Evolutionary conservation across 2,888 invertebrate species (phyloP).

Genomic region (Tetramorium bicarinatum): DNA sequence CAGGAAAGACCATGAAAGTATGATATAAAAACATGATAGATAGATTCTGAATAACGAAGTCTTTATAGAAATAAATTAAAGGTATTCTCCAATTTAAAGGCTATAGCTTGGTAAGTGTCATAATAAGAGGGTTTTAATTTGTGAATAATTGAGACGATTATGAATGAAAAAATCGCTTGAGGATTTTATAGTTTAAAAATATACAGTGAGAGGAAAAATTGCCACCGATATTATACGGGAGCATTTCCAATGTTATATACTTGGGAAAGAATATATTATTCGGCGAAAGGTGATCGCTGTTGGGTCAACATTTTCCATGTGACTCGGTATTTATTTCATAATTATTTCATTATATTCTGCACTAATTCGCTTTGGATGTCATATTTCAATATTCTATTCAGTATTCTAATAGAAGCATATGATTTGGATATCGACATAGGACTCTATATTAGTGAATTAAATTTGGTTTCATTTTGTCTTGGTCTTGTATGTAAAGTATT

Average conservation of each 20-base stretch:
- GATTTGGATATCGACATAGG: neutral
- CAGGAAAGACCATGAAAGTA: neutral
- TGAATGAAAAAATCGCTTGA: neutral
- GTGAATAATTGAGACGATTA: neutral
- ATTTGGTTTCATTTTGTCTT: neutral
- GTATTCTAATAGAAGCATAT: neutral
- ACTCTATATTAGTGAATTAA: neutral
- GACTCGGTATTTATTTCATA: neutral
- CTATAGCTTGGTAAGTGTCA: neutral
- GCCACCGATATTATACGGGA: neutral
- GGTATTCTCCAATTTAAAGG: neutral
- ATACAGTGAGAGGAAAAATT: neutral
- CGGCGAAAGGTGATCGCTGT: neutral
- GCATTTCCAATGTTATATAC: neutral
- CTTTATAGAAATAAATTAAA: neutral
- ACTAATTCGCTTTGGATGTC: neutral
- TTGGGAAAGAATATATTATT: neutral
- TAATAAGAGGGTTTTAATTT: neutral
- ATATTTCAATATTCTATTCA: neutral
- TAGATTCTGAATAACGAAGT: neutral
- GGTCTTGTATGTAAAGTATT: neutral
- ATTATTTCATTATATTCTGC: neutral
- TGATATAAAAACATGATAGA: neutral
- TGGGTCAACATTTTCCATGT: neutral
- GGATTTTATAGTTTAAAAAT: neutral